A percentile compares a stretch with the other conserved stretches of the same genome.
phyloP scores from a whole-genome alignment of 2,113 vertebrate species.

The Phalacrocorax carbo region DNA sequence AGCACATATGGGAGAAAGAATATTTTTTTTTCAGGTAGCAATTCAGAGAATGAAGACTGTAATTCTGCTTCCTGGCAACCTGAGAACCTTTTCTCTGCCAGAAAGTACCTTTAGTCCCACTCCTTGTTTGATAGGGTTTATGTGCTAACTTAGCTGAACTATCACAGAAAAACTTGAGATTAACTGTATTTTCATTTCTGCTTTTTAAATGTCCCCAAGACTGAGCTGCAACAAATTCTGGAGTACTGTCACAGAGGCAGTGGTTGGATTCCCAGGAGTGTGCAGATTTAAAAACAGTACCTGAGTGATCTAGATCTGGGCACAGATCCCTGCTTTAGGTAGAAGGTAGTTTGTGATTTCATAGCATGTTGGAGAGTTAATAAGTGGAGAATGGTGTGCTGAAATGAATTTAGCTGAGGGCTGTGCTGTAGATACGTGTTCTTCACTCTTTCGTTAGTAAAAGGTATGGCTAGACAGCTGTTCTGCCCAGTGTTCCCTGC shows the following conservation, averaged over 20 bases:
- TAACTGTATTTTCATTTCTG: not conserved
- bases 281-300: not conserved
- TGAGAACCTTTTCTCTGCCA: constrained; percentile 20
- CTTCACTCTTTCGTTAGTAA: not conserved
- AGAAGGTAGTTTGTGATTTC: not conserved
- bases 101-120: not conserved
- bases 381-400: not conserved
- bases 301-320: not conserved
- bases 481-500: not conserved
- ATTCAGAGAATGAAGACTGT: constrained; percentile 27
- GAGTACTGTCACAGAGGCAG: not conserved
- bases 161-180: not conserved
- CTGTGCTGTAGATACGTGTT: not conserved
- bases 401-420: not conserved
- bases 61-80: constrained; percentile 49
- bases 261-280: not conserved
- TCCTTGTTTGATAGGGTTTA: not conserved
- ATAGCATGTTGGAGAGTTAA: not conserved
- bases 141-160: not conserved
- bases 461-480: not conserved
- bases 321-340: not conserved
- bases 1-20: not conserved
- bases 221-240: not conserved
- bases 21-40: constrained; percentile 27
- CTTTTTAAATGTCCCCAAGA: not conserved